Conservation (phyloP, 1,140 invertebrate species). For the Sesamia nonagrioides region DNA sequence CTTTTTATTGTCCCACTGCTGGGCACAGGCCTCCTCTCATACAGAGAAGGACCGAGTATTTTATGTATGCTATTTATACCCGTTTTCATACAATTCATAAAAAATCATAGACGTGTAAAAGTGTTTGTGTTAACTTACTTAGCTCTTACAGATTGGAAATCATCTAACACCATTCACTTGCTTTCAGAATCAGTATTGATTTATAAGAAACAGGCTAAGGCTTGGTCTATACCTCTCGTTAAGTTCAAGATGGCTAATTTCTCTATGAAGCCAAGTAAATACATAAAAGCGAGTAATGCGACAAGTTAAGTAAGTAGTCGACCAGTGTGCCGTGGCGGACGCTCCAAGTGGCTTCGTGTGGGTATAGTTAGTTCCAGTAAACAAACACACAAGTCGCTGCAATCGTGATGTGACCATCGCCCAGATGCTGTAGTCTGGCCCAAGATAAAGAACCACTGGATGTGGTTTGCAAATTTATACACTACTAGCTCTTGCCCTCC, state of each 20-base stretch:
- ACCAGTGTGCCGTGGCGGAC: slow-evolving; percentile 53
- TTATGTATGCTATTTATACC: too few species aligned
- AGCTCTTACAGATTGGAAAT: too few species aligned
- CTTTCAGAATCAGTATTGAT: background rate
- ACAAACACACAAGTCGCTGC: slow-evolving; percentile 72
- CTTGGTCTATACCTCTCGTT: background rate
- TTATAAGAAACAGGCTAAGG: background rate
- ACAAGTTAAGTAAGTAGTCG: slow-evolving; percentile 46
- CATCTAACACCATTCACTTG: too few species aligned
- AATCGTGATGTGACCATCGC: slow-evolving; percentile 68
- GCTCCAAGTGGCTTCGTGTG: slow-evolving; percentile 64
- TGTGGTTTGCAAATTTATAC: background rate
- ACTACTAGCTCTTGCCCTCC: too few species aligned
- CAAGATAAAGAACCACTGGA: slow-evolving; percentile 23
- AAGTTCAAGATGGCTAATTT: slow-evolving; percentile 37
- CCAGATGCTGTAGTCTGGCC: slow-evolving; percentile 56
- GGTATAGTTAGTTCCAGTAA: slow-evolving; percentile 66
- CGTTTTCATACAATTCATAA: too few species aligned
- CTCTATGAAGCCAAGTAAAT: slow-evolving; percentile 31
- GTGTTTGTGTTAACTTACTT: too few species aligned
- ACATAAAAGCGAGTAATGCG: slow-evolving; percentile 45
- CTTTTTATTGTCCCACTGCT: too few species aligned
- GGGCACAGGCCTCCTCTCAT: too few species aligned
- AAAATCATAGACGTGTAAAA: too few species aligned
- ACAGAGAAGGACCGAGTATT: too few species aligned